A percentile compares a stretch with the other conserved stretches of the same genome.
These are phyloP conservation scores for Agrotis puta DNA, from an alignment of 2,888 invertebrate species.

Conservation along the genomic window DNA sequence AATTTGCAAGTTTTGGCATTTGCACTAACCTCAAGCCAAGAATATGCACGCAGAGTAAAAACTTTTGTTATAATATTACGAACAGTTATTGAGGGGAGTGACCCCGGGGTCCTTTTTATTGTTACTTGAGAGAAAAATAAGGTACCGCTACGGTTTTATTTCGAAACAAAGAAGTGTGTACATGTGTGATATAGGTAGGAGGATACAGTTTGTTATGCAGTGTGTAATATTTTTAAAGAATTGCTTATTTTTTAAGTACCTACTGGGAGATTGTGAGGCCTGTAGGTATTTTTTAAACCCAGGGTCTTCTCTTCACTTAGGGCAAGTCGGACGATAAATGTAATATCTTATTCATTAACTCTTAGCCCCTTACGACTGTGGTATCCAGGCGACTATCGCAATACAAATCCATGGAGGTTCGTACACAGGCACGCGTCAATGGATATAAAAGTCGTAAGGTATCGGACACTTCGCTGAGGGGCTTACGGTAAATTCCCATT, in stretches of 20 bases:
- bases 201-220: not conserved
- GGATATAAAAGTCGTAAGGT: too few relatives aligned
- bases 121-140: constrained; percentile 53
- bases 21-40: constrained; percentile 69
- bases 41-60: constrained; percentile 68
- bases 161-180: constrained; percentile 48
- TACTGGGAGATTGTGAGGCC: too few relatives aligned
- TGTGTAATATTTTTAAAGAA: not conserved
- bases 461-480: too few relatives aligned
- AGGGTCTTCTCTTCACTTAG: too few relatives aligned
- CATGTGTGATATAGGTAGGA: not conserved
- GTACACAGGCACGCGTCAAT: too few relatives aligned
- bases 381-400: too few relatives aligned
- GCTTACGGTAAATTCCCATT: too few relatives aligned
- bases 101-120: constrained; percentile 65
- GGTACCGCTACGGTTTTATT: constrained; percentile 35
- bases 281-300: too few relatives aligned
- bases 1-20: constrained; percentile 88
- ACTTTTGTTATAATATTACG: constrained; percentile 60
- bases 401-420: not conserved
- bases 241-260: too few relatives aligned
- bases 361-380: too few relatives aligned
- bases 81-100: constrained; percentile 64
- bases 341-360: not conserved
- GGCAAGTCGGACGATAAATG: not conserved